Evolutionary conservation across 2,888 invertebrate genomes (phyloP), one percentile per base, ranked within the genome.

Genomic region (Dascillus cervinus): DNA sequence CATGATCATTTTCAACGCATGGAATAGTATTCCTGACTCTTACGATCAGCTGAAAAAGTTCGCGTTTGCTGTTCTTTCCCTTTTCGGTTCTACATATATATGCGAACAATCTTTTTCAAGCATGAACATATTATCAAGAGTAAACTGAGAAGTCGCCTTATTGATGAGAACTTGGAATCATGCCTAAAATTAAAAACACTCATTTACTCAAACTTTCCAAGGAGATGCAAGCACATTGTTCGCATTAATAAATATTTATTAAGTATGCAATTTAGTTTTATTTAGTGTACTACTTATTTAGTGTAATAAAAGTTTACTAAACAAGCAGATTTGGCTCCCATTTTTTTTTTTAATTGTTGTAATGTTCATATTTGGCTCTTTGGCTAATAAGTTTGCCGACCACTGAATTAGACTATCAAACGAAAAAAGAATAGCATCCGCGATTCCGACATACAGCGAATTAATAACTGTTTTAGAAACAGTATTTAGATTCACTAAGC

Each of bases 1-100:
- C 21, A 32, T 28, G 32, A 15, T 44, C 6, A 42, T 44, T 32
- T 42, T 44, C 26, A 40, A 45, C 41, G 45, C 49, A 37, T 53
- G 48, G 32, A 51, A 50, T 53, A 53, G 48, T 49, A 46, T 53
- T 52, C 50, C 47, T 40, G 46, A 52, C 36, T 49, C 39, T 34
- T 50, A 38, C 29, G 44, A 43, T 49, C 43, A 52, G 44, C 41
- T 50, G 29, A 44, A 39, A 33, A 42, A 39, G 15, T 25, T 39
- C 3, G 39, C 40, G 22, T 45, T 41, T 45, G 39, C 28, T 37
- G 43, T 39, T 33, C 37, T 39, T 34, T 32, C 39, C 11, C 20
- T 43, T 17, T 41, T 46, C 28, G 41, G 37, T 11, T 41, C 41
- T 22, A 33, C 30, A 33, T 39, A 36, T 36, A 26, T 25, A 35